Evolutionary conservation across 2,888 invertebrate genomes (phyloP), one percentile per base, ranked within the genome.

Genomic region (Tenthredo mesomela): DNA sequence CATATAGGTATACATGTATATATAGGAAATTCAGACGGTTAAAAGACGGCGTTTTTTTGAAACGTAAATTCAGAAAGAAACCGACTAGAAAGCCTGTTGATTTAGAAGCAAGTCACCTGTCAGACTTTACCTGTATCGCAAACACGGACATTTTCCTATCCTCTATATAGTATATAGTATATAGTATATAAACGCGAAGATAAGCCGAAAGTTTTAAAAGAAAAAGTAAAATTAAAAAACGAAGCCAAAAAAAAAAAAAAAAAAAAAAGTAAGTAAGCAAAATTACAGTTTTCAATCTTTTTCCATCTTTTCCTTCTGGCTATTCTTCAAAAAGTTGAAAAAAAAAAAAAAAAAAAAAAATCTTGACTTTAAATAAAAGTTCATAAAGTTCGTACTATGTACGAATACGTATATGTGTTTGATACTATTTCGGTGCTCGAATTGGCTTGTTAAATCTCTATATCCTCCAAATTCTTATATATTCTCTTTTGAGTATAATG

Each of bases 71-170:
- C 58, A 25, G 58, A 80, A 80, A 80, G 61, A 80, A 80, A 40
- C 80, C 80, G 80, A 58, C 80, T 80, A 80, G 82, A 73, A 67
- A 47, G 82, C 82, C 47, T 82, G 82, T 85, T 85, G 84, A 80
- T 85, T 85, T 85, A 85, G 84, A 80, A 78, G 84, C 71, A 71
- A 85, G 84, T 78, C 84, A 85, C 84, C 84, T 85, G 84, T 85
- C 80, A 50, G 84, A 47, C 65, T 70, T 78, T 85, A 85, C 84
- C 84, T 85, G 84, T 40, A 85, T 82, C 78, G 82, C 84, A 82
- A 85, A 85, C 80, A 85, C 29, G 21, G 37, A 58, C 18, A 61
- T 82, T 82, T 82, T 70, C 82, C 50, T 50, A 18, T 21, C n/a
- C 65, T 47, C 77, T 75, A 18, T 37, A 71, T 40, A 71, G n/a